Conservation (phyloP, 2,113 vertebrate genomes). For the Nerophis ophidion region DNA sequence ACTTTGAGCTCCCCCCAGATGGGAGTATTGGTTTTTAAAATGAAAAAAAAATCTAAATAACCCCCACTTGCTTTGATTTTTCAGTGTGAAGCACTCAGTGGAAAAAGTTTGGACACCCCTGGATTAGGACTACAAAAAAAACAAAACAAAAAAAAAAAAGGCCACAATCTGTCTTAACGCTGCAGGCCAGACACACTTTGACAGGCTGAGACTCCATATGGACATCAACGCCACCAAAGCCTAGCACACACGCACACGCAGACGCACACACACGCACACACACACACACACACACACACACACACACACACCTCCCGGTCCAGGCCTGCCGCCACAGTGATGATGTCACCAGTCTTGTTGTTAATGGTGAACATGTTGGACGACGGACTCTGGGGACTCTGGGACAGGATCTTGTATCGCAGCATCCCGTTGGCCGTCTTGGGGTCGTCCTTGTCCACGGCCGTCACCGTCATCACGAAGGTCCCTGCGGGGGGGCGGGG, state of each 20-base stretch:
- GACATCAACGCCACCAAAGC: slow-evolving; percentile 6
- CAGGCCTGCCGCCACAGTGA: slow-evolving; percentile 93
- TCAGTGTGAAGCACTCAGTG: no score
- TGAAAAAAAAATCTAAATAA: no score
- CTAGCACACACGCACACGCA: background rate
- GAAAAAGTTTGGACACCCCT: no score
- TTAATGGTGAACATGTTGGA: slow-evolving; percentile 98
- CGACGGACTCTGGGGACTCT: slow-evolving; percentile 89
- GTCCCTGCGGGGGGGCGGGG: slow-evolving; percentile 73
- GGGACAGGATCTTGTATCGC: slow-evolving; percentile 92
- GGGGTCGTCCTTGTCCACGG: slow-evolving; percentile 91
- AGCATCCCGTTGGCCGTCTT: slow-evolving; percentile 90
- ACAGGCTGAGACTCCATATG: slow-evolving; percentile 24
- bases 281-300: slow-evolving; percentile 6
- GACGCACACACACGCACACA: background rate
- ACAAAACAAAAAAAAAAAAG: background rate
- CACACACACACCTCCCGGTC: slow-evolving; percentile 83
- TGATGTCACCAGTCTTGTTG: slow-evolving; percentile 93
- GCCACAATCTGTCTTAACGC: slow-evolving; percentile 4
- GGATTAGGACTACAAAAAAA: no score
- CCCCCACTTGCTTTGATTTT: no score
- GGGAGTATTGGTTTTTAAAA: no score
- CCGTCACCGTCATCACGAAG: slow-evolving; percentile 92
- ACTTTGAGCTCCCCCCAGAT: no score
- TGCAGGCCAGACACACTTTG: slow-evolving; percentile 19